Evolutionary conservation across 1,140 invertebrate genomes (phyloP).

Genomic region (Augochlora pura): DNA sequence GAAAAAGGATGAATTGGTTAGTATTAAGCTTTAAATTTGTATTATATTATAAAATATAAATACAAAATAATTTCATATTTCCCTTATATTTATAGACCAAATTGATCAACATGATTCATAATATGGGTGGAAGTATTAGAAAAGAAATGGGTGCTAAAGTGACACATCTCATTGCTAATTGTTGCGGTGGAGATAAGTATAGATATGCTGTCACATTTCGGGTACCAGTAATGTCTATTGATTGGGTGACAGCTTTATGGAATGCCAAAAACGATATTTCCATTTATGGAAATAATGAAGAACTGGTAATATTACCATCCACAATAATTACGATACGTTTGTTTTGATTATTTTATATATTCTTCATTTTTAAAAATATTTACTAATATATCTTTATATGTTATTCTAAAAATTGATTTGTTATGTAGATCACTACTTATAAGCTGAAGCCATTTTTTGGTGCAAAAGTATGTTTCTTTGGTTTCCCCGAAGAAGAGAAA

Average conservation of each 20-base stretch:
- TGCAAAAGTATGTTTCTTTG: conserved; percentile 92
- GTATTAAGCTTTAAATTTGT: conserved; percentile 52
- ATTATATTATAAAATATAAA: background rate
- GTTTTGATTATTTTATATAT: background rate
- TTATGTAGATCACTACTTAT: conserved; percentile 78
- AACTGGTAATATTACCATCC: conserved; percentile 81
- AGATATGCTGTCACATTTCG: conserved; percentile 92
- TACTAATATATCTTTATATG: background rate
- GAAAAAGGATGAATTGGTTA: conserved; percentile 92
- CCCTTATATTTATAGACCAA: conserved; percentile 83
- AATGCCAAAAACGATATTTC: conserved; percentile 86
- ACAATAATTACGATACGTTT: conserved; percentile 7
- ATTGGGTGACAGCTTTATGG: conserved; percentile 95
- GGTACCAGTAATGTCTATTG: conserved; percentile 91
- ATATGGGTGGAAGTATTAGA: conserved; percentile 96
- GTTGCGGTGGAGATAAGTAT: conserved; percentile 92
- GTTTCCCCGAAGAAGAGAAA: conserved; percentile 93
- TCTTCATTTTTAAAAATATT: no score
- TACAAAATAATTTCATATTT: conserved; percentile 16
- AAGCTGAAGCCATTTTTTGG: conserved; percentile 94
- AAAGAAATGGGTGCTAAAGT: conserved; percentile 93
- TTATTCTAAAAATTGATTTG: conserved; percentile 4
- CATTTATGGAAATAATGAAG: conserved; percentile 82
- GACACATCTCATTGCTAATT: conserved; percentile 95
- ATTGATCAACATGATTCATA: conserved; percentile 92